Base-by-base conservation (phyloP, 2,888 invertebrate genomes). In the Orchesella flavescens region DNA sequence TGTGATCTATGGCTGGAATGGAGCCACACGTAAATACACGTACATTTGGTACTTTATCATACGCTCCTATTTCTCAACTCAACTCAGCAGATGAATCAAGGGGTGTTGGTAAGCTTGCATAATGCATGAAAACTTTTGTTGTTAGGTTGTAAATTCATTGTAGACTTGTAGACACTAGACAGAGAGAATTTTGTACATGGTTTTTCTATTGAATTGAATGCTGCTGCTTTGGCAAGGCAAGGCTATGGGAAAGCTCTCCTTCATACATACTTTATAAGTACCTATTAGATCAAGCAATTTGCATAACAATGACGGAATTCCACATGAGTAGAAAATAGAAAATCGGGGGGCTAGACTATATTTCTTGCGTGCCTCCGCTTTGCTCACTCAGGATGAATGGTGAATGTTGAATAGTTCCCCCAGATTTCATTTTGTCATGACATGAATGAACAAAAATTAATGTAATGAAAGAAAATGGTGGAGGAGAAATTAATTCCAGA, bases 271-370 rank as follows among this genome's bases (percentile, higher is more conserved):
- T 49, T 49, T 49, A 49, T 49, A 15, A 49, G 49, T 12, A 12
- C 49, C 49, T 49, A n/a, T 12, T 15, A 49, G 49, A n/a, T 49
- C 5, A 21, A 24, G 24, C 63, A 63, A 63, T 63, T 63, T 63
- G 24, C 63, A 63, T 63, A 23, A 63, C 63, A 63, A 63, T 63
- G 63, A 63, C 24, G 63, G 12, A 23, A 63, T 23, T 63, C 24
- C 49, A 3, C 49, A 3, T 12, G 49, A 49, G 49, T 34, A 34
- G 3, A 34, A 34, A 34, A 34, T 7, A 49, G 49, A n/a, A n/a
- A n/a, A 3, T 49, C 49, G 12, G 49, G n/a, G 34, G 49, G 15
- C n/a, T n/a, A n/a, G n/a, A n/a, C n/a, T 49, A 12, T 12, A 49
- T 49, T 49, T 49, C 49, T 49, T n/a, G 49, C 49, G n/a, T 49